Evolutionary conservation across 2,888 invertebrate species (phyloP).

Genomic region (Phalera bucephala): DNA sequence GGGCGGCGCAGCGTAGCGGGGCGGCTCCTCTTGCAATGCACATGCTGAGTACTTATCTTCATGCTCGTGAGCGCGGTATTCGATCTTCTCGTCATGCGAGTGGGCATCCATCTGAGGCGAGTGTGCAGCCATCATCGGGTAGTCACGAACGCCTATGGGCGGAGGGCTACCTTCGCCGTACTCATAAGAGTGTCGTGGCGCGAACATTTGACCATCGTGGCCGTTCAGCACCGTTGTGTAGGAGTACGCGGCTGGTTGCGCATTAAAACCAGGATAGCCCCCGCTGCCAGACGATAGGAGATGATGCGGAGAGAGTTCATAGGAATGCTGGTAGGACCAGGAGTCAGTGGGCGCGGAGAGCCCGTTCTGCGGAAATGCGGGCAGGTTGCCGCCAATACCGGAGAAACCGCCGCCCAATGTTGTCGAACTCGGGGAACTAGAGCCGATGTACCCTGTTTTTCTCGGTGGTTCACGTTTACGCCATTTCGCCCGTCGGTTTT

Average conservation of each 20-base stretch:
- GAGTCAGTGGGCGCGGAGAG: conserved; percentile 88
- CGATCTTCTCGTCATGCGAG: conserved; percentile 76
- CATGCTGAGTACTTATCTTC: conserved; percentile 76
- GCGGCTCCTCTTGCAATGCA: conserved; percentile 74
- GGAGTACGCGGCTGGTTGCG: conserved; percentile 83
- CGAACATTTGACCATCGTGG: conserved; percentile 90
- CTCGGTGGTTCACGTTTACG: conserved; percentile 96
- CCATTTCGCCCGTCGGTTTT: conserved; percentile 97
- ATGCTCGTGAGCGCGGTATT: conserved; percentile 70
- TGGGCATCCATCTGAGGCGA: conserved; percentile 84
- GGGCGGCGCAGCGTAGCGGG: conserved; percentile 81
- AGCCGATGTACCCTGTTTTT: conserved; percentile 91
- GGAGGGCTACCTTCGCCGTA: conserved; percentile 85
- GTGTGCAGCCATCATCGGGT: conserved; percentile 85
- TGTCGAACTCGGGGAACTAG: conserved; percentile 86
- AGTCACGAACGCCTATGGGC: conserved; percentile 84
- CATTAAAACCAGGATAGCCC: conserved; percentile 85
- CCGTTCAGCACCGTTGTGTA: conserved; percentile 88
- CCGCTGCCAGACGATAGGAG: conserved; percentile 87
- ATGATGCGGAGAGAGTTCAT: conserved; percentile 90
- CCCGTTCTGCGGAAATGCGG: conserved; percentile 84
- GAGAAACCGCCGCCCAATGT: conserved; percentile 85
- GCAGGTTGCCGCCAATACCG: conserved; percentile 69
- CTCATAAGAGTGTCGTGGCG: conserved; percentile 83
- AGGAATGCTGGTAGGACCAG: conserved; percentile 91